Evolutionary conservation across 2,888 invertebrate genomes (phyloP), one percentile per base, ranked within the genome.

Genomic region (Crematogaster levior): DNA sequence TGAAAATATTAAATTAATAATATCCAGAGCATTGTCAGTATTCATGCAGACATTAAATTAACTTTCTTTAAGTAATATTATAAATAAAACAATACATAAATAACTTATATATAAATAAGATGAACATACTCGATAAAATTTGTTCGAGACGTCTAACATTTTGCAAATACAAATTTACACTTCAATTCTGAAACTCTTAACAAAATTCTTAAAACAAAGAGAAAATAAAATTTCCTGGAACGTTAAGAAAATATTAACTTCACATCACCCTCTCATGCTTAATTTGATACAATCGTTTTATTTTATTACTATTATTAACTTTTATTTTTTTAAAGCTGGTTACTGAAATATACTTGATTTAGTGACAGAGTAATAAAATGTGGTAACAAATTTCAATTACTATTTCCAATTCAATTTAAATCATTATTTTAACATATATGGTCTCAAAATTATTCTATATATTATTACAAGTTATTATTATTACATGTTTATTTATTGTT

Each of bases 11-110:
- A 56, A 56, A 72, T 40, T 72, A 30, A 58, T 27, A 58, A 73
- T 30, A 43, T 56, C 5, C 27, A 40, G n/a, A 56, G 6, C 18
- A 6, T 37, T 37, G 34, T 53, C 3, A 27, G 37, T 63, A 18
- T 3, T 73, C 34, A 30, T 21, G 12, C 27, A 72, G 40, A 46
- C 24, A 24, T 40, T 6, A 40, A 68, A 12, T 68, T 30, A 58
- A 68, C 5, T 56, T 40, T 21, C 12, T 27, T 79, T 79, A 79
- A 65, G 5, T 27, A 75, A 12, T 68, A 56, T 24, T 43, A 68
- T 58, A 56, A 77, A 74, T 60, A 74, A 34, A 34, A 56, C 30
- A 24, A 21, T 37, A 37, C 21, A 24, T 48, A 61, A 75, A 79
- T 79, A 79, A 77, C 1, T 18, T 68, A 56, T 9, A 53, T 37